Evolutionary conservation across 1,140 invertebrate species (phyloP), one percentile per base, ranked within the genome.

Genomic region (Ostrea denselamellosa): DNA sequence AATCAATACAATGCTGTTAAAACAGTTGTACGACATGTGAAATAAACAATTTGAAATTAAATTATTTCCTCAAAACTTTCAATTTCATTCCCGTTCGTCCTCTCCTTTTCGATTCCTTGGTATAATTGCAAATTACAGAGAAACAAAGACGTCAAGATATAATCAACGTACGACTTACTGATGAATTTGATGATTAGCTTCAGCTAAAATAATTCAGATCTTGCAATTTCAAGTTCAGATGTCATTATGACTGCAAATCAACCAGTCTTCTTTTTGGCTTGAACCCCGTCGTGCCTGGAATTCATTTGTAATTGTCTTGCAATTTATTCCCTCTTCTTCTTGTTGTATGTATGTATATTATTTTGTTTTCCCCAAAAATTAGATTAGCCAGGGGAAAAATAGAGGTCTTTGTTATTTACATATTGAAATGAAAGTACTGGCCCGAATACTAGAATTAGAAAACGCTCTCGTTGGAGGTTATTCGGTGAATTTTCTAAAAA

Each of bases 211-310:
- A 71, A 71, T 71, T 71, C 68, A 25, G 68, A 25, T 71, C 68
- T 12, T 25, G 28, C 68, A 71, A 71, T 71, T 71, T 71, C 68
- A 71, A 71, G 68, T 71, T 71, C 68, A 71, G 68, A 71, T 71
- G 68, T 71, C 68, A 71, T 71, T 71, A 71, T 71, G 68, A 71
- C 68, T 71, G 68, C 68, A 71, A 71, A 71, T 71, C 68, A 71
- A 71, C 8, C 68, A 34, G 22, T 71, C 68, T 71, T 71, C 22
- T 25, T 71, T 71, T 34, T 12, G 28, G 28, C 22, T 71, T 34
- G 12, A 71, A 34, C 68, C 28, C 68, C 56, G 68, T 34, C 68
- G 68, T 71, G 68, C 68, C 14, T 71, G 22, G 68, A 71, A 71
- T 71, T 71, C 14, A 71, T 71, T 71, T 71, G 68, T 71, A 71